phyloP scores from a whole-genome alignment of 2,888 invertebrate species.

The Adelphocoris suturalis region DNA sequence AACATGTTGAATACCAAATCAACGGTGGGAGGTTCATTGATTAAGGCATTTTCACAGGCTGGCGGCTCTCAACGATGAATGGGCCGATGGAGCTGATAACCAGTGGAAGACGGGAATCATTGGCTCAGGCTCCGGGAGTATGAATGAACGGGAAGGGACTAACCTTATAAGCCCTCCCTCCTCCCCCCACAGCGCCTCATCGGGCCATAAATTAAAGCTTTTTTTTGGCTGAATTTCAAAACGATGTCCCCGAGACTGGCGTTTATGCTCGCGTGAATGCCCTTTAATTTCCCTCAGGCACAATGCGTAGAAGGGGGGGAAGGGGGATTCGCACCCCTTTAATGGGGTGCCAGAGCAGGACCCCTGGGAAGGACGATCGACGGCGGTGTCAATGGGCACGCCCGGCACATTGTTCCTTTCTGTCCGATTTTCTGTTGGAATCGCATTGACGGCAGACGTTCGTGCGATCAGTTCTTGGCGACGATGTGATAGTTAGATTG shows the following conservation, averaged over 20 bases:
- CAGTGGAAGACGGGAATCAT: neutral
- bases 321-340: neutral
- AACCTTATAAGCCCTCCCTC: conserved; percentile 42
- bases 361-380: neutral
- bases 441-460: neutral
- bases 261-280: conserved; percentile 23
- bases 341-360: neutral
- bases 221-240: conserved; percentile 31
- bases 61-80: conserved; percentile 27
- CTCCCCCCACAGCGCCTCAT: neutral
- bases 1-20: no score
- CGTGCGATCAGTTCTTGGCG: neutral
- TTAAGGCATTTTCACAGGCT: neutral
- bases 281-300: neutral
- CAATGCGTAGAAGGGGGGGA: neutral
- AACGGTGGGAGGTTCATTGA: neutral
- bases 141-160: conserved; percentile 36
- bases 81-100: conserved; percentile 10
- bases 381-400: neutral
- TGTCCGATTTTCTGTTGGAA: neutral
- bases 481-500: neutral
- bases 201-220: neutral
- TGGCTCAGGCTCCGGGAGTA: neutral
- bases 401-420: neutral
- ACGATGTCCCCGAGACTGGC: conserved; percentile 14